Evolutionary conservation across 2,113 vertebrate genomes (phyloP), one percentile per base, ranked within the genome.

Genomic region (Spea bombifrons): DNA sequence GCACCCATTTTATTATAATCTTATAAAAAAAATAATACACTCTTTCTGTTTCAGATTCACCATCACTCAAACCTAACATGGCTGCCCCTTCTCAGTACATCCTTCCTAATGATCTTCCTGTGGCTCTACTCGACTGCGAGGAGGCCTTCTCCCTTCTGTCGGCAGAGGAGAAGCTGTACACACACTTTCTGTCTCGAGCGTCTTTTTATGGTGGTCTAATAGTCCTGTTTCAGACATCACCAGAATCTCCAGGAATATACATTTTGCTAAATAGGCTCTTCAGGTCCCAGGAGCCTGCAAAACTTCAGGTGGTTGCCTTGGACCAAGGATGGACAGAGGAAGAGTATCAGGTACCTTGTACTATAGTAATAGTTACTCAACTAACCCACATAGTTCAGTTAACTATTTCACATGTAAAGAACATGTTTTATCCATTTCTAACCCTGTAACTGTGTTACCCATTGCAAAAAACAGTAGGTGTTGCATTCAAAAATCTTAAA

Each of bases 221-320:
- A 3, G 96, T 97, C 76, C 84, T 97, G 77, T 85, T 95, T 57
- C 96, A 97, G 87, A 97, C 96, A 0, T 97, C 96, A 0, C 94
- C 96, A 0, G 96, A 97, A 83, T 94, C 96, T 0, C 90, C 95
- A 61, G 80, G 91, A 78, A 93, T 96, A 86, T 97, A 94, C 7
- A 88, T 93, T 46, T 85, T 97, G 75, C 88, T 97, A 81, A 94
- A 95, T 86, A 91, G 84, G 76, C 83, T 97, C 66, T 96, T 97
- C 84, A 88, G 92, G 3, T 88, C 90, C 13, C 94, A 96, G 89
- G 84, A 92, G 0, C 91, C 92, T 0, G 86, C 86, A 10, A 84
- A 92, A 85, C 88, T 96, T 70, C 88, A 89, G 71, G 84, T 87
- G 16, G 86, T 91, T 3, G 94, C 94, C 30, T 88, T 87, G 50